phyloP scores from a whole-genome alignment of 2,888 invertebrate genomes.

The Acleris cristana region DNA sequence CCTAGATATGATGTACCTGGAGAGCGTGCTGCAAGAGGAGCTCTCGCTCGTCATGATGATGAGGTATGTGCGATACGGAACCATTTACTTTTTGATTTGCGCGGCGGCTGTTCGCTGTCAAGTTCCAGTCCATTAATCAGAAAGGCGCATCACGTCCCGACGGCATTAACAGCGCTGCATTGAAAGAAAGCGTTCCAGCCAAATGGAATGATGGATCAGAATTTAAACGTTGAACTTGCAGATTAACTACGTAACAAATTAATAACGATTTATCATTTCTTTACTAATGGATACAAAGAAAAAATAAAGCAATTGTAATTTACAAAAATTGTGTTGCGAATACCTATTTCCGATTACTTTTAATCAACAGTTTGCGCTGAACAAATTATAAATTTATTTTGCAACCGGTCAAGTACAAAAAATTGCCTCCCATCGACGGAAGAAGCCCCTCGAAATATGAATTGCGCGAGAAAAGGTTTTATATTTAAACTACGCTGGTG shows the following conservation, averaged over 20 bases:
- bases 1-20: conserved; percentile 99
- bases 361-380: neutral
- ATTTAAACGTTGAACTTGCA: conserved; percentile 8
- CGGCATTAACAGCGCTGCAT: conserved; percentile 23
- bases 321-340: neutral
- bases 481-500: conserved; percentile 45
- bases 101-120: conserved; percentile 28
- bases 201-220: conserved; percentile 22
- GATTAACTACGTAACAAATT: neutral
- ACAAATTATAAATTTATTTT: conserved; percentile 28
- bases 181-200: conserved; percentile 17
- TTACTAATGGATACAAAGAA: too few relatives aligned
- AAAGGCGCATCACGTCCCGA: conserved; percentile 24
- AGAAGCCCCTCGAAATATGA: conserved; percentile 31
- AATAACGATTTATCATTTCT: too few relatives aligned
- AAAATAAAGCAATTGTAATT: neutral
- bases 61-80: conserved; percentile 80
- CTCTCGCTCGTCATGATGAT: conserved; percentile 98
- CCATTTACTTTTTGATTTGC: conserved; percentile 36
- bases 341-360: neutral
- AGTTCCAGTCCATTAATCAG: conserved; percentile 35
- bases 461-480: conserved; percentile 35
- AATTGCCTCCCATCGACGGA: conserved; percentile 25
- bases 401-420: conserved; percentile 24
- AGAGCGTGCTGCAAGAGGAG: conserved; percentile 97